Evolutionary conservation across 2,888 invertebrate genomes (phyloP).

Genomic region (Rhodophaea formosa): DNA sequence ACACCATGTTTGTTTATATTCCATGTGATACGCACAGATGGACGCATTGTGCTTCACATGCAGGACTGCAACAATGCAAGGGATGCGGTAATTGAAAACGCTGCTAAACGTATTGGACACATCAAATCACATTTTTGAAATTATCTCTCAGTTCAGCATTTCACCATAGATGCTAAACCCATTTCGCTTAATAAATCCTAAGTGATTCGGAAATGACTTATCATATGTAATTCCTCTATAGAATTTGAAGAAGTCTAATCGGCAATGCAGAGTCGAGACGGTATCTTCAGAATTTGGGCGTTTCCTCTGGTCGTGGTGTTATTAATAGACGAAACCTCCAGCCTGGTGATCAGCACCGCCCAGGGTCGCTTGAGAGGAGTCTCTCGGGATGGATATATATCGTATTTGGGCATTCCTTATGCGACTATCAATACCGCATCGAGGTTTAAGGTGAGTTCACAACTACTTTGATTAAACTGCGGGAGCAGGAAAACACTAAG

Average conservation of each 20-base stretch:
- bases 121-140: not conserved
- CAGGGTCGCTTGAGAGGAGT: conserved; percentile 60
- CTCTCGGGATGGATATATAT: conserved; percentile 50
- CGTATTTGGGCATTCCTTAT: conserved; percentile 66
- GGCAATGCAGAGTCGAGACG: not conserved
- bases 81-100: conserved; percentile 1
- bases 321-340: conserved; percentile 12
- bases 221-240: not conserved
- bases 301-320: conserved; percentile 27
- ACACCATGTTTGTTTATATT: not conserved
- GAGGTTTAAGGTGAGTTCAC: conserved; percentile 62
- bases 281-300: conserved; percentile 20
- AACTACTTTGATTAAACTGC: not conserved
- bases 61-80: conserved; percentile 3
- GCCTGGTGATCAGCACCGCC: conserved; percentile 44
- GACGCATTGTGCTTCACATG: not conserved
- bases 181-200: not conserved
- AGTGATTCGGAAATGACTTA: not conserved
- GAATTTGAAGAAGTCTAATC: not conserved
- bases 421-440: conserved; percentile 42
- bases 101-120: conserved; percentile 12
- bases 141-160: no score
- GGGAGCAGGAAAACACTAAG: no score
- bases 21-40: not conserved
- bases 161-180: not conserved